Evolutionary conservation across 2,888 invertebrate genomes (phyloP).

Genomic region (Chrysina gloriosa): DNA sequence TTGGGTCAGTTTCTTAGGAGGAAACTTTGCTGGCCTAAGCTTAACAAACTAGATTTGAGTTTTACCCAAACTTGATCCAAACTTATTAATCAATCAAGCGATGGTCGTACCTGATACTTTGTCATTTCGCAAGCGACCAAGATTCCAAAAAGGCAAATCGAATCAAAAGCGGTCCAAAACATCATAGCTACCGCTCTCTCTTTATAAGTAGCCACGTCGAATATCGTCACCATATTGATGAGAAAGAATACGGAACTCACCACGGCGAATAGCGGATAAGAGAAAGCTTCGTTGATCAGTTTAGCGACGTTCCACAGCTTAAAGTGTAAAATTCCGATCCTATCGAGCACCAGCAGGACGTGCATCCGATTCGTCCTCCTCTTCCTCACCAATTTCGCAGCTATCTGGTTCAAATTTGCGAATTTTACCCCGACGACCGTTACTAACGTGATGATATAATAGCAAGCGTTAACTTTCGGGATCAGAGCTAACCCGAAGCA

Average conservation of each 20-base stretch:
- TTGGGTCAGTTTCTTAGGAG: too few relatives aligned
- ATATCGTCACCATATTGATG: slow-evolving; percentile 1
- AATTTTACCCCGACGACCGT: slow-evolving; percentile 3
- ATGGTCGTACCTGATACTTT: slow-evolving; percentile 8
- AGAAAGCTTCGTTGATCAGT: background rate
- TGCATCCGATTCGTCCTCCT: background rate
- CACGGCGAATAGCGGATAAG: background rate
- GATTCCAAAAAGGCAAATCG: background rate
- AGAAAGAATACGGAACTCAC: background rate
- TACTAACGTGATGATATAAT: background rate
- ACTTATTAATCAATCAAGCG: background rate
- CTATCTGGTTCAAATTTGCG: background rate
- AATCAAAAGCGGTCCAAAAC: slow-evolving; percentile 15
- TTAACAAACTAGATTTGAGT: too few relatives aligned
- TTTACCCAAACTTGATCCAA: too few relatives aligned
- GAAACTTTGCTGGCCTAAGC: too few relatives aligned
- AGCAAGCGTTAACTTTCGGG: background rate
- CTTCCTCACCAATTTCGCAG: background rate
- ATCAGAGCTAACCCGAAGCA: slow-evolving; percentile 1
- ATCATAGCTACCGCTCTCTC: slow-evolving; percentile 15
- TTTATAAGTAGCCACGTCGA: background rate
- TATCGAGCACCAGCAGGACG: background rate
- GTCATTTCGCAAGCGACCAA: slow-evolving; percentile 13
- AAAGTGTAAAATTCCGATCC: slow-evolving; percentile 2
- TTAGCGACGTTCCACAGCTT: background rate